These are phyloP conservation scores for Julus scandinavius DNA, from an alignment of 2,888 invertebrate species.

Conservation along the genomic window DNA sequence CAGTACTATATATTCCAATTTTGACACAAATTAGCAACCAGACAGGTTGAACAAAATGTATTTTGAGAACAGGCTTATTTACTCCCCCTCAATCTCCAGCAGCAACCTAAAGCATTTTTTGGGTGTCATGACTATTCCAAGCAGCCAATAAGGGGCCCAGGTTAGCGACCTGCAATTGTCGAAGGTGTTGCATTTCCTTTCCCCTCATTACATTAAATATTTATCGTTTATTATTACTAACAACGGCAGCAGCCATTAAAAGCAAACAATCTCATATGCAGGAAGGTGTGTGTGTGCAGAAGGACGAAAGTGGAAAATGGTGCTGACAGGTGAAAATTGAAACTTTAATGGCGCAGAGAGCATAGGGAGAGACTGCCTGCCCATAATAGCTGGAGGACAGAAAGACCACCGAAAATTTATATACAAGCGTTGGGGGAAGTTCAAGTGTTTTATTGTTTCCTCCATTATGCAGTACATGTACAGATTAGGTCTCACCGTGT, in stretches of 20 bases:
- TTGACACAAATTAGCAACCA: too few species aligned
- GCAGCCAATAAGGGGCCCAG: background rate
- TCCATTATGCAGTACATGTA: constrained; percentile 16
- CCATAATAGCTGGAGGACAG: background rate
- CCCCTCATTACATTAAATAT: constrained; percentile 42
- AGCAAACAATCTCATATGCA: constrained; percentile 20
- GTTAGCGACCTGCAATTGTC: constrained; percentile 29
- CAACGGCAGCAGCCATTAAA: constrained; percentile 42
- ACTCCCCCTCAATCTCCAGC: background rate
- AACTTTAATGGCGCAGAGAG: background rate
- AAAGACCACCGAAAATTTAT: background rate
- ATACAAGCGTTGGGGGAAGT: background rate
- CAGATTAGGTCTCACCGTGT: background rate
- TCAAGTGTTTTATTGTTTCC: constrained; percentile 35
- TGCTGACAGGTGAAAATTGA: constrained; percentile 1
- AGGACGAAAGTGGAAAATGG: constrained; percentile 11
- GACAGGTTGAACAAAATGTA: background rate
- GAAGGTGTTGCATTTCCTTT: constrained; percentile 42
- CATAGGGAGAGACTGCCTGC: background rate
- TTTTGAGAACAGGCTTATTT: background rate
- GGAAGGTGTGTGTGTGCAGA: constrained; percentile 35
- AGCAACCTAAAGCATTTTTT: background rate
- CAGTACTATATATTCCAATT: too few species aligned
- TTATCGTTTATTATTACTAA: constrained; percentile 42
- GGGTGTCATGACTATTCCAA: background rate